Conservation (phyloP, 1,140 invertebrate species). For the Battus philenor region DNA sequence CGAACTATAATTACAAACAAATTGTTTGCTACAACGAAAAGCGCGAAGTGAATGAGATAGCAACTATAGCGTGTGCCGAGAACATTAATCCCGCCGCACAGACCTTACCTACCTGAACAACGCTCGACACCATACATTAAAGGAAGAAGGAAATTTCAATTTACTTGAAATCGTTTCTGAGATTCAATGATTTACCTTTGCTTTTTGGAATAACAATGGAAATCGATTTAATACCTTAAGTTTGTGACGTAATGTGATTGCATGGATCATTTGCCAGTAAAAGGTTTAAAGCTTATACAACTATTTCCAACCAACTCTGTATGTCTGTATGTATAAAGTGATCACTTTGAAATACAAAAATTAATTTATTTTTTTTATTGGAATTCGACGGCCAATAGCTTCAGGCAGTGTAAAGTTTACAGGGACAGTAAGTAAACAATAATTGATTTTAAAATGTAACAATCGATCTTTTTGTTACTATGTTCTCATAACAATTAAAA, state of each 20-base stretch:
- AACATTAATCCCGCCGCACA: conserved; percentile 47
- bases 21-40: conserved; percentile 67
- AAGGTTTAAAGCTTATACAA: too few species aligned
- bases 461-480: too few species aligned
- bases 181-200: conserved; percentile 23
- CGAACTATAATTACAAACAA: conserved; percentile 61
- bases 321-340: too few species aligned
- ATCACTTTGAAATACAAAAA: too few species aligned
- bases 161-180: conserved; percentile 49
- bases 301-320: too few species aligned
- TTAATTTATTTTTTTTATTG: too few species aligned
- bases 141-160: conserved; percentile 62
- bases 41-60: conserved; percentile 57
- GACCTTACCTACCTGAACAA: conserved; percentile 31
- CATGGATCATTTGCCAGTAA: too few species aligned
- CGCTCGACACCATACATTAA: conserved; percentile 40
- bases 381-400: too few species aligned
- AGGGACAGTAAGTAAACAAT: too few species aligned
- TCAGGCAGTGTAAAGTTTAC: too few species aligned
- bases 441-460: too few species aligned
- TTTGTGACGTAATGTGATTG: neutral
- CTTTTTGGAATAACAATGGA: conserved; percentile 12
- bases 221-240: conserved; percentile 2
- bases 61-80: conserved; percentile 45
- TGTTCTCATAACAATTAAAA: too few species aligned